Conservation (phyloP, 2,888 invertebrate species). For the Caenorhabditis sulstoni region DNA sequence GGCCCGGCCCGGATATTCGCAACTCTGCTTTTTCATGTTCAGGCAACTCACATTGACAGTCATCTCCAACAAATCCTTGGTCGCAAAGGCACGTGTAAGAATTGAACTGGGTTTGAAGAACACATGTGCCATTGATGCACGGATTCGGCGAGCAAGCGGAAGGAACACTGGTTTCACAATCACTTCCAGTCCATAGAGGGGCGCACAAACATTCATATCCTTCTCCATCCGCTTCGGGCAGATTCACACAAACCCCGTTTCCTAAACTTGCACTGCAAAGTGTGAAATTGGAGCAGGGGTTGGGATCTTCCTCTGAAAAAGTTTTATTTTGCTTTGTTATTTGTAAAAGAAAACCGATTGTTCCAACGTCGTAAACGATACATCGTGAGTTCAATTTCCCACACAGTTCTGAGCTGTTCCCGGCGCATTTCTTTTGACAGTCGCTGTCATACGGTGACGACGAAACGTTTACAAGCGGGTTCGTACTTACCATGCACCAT, state of each 20-base stretch:
- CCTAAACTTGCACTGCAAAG: conserved; percentile 22
- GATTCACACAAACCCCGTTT: conserved; percentile 41
- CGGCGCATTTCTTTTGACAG: conserved; percentile 35
- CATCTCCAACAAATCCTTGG: conserved; percentile 18
- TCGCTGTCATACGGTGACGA: conserved; percentile 13
- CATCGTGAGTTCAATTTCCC: conserved; percentile 33
- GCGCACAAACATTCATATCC: conserved; percentile 46
- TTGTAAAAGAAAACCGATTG: conserved; percentile 1
- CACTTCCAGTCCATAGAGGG: conserved; percentile 26
- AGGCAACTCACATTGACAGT: conserved; percentile 30
- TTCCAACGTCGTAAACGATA: conserved; percentile 33
- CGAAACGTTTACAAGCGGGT: conserved; percentile 14
- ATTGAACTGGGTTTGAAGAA: conserved; percentile 24
- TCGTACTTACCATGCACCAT: conserved; percentile 37
- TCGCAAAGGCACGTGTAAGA: conserved; percentile 37
- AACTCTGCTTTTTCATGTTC: no score
- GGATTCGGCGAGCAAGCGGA: conserved; percentile 43
- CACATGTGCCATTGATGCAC: conserved; percentile 53
- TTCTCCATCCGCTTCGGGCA: neutral
- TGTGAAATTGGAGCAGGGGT: conserved; percentile 23
- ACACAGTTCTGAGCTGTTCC: conserved; percentile 36
- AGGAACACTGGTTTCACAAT: conserved; percentile 24
- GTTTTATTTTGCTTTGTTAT: no score
- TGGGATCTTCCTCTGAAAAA: conserved; percentile 36
- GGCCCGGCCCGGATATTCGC: no score